Percentiles rank a stretch among this genome's conserved stretches.
Evolutionary conservation across 2,113 vertebrate genomes (phyloP).

Genomic region (Loxodonta africana): DNA sequence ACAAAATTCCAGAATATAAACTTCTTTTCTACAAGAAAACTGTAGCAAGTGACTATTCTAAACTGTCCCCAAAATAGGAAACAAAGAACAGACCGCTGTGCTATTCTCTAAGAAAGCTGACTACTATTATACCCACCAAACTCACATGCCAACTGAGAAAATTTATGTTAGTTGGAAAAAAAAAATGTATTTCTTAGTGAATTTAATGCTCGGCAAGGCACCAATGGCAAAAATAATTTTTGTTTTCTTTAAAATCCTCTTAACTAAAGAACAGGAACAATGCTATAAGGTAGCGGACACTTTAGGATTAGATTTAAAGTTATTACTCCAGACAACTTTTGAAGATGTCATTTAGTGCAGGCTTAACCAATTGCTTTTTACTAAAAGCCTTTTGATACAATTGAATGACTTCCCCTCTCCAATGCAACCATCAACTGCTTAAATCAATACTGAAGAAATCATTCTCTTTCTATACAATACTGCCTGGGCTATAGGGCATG

Average conservation of each 20-base stretch:
- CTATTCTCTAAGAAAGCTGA: slow-evolving; percentile 56
- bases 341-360: slow-evolving; percentile 45
- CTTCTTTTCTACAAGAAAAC: slow-evolving; percentile 41
- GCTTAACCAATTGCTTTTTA: slow-evolving; percentile 70
- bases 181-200: not conserved
- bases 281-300: slow-evolving; percentile 43
- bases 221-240: not conserved
- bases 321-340: slow-evolving; percentile 67
- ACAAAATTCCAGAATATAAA: slow-evolving; percentile 19
- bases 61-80: slow-evolving; percentile 65
- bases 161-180: slow-evolving; percentile 26
- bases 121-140: slow-evolving; percentile 48
- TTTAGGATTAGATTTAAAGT: slow-evolving; percentile 73
- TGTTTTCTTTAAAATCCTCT: slow-evolving; percentile 62
- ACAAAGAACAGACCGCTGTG: slow-evolving; percentile 35
- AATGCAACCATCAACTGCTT: slow-evolving; percentile 62
- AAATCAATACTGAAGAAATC: slow-evolving; percentile 67
- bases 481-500: slow-evolving; percentile 50
- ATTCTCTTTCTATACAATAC: slow-evolving; percentile 52
- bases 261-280: slow-evolving; percentile 42
- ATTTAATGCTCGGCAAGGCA: slow-evolving; percentile 68
- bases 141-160: slow-evolving; percentile 55
- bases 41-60: slow-evolving; percentile 67
- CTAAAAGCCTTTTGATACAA: slow-evolving; percentile 69
- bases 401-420: slow-evolving; percentile 56